Conservation (phyloP, 2,888 invertebrate species). For the Byasa hedistus region DNA sequence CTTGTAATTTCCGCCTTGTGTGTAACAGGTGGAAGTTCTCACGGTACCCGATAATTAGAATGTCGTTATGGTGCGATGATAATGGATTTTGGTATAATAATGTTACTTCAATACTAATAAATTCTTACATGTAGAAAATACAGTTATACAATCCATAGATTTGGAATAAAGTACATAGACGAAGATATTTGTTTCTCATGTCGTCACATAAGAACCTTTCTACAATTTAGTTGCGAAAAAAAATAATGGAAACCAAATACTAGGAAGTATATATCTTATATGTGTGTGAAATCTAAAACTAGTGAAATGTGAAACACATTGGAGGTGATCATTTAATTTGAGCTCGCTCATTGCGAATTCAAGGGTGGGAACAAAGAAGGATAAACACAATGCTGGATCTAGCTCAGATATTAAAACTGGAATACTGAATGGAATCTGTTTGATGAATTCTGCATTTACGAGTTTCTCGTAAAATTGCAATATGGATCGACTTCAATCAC, state of each 20-base stretch:
- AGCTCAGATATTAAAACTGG: not conserved
- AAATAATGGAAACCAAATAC: not conserved
- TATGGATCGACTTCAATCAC: not conserved
- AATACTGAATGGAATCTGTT: not conserved
- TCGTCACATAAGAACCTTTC: not conserved
- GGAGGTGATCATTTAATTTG: not conserved
- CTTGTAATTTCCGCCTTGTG: constrained; percentile 1
- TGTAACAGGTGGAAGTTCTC: constrained; percentile 2
- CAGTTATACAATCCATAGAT: too few species aligned
- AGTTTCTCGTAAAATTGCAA: not conserved
- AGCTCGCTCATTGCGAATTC: not conserved
- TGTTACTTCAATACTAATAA: constrained; percentile 1
- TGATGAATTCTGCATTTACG: not conserved
- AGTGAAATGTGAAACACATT: not conserved
- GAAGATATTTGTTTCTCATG: not conserved
- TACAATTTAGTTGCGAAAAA: too few species aligned
- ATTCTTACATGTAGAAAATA: not conserved
- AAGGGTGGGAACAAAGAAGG: not conserved
- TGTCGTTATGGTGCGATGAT: constrained; percentile 1
- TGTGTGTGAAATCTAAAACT: not conserved
- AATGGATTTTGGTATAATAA: constrained; percentile 1
- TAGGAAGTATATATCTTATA: not conserved
- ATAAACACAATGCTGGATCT: constrained; percentile 4
- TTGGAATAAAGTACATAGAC: too few species aligned
- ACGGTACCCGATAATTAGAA: constrained; percentile 5